A percentile compares a stretch with the other conserved stretches of the same genome.
These are phyloP conservation scores for Nymphalis urticae DNA, from an alignment of 2,888 invertebrate species.

Conservation along the genomic window DNA sequence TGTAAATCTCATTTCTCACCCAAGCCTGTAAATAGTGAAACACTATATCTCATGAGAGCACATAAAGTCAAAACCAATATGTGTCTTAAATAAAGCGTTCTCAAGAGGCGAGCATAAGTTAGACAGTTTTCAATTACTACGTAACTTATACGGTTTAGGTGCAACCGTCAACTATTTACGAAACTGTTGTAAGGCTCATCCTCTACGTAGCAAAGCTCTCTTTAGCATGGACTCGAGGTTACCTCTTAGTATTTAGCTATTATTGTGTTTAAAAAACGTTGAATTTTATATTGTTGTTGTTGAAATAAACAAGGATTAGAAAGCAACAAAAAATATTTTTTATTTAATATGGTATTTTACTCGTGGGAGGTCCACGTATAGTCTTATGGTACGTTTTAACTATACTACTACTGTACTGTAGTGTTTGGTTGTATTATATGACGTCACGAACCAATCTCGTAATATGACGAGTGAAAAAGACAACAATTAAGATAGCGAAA, in stretches of 20 bases:
- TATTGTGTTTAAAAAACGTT: no score
- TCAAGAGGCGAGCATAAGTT: constrained; percentile 46
- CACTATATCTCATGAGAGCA: constrained; percentile 11
- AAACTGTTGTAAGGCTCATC: constrained; percentile 41
- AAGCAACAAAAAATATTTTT: no score
- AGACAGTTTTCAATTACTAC: constrained; percentile 66
- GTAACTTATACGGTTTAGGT: constrained; percentile 46
- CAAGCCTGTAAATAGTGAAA: background rate
- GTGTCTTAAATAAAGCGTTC: constrained; percentile 34
- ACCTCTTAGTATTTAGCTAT: background rate
- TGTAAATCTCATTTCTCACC: background rate
- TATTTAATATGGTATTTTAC: no score
- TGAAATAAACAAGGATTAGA: no score
- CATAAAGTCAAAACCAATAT: constrained; percentile 37
- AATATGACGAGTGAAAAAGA: no score
- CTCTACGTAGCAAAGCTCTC: background rate
- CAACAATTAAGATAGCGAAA: no score
- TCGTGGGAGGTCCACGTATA: no score
- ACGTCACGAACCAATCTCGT: no score
- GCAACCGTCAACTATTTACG: constrained; percentile 53
- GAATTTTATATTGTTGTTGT: no score
- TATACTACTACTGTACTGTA: no score
- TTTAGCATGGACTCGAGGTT: background rate
- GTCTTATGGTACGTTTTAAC: no score
- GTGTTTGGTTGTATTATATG: no score